These are phyloP conservation scores for Tupaia tana DNA, from an alignment of 2,113 vertebrate genomes.

Conservation along the genomic window DNA sequence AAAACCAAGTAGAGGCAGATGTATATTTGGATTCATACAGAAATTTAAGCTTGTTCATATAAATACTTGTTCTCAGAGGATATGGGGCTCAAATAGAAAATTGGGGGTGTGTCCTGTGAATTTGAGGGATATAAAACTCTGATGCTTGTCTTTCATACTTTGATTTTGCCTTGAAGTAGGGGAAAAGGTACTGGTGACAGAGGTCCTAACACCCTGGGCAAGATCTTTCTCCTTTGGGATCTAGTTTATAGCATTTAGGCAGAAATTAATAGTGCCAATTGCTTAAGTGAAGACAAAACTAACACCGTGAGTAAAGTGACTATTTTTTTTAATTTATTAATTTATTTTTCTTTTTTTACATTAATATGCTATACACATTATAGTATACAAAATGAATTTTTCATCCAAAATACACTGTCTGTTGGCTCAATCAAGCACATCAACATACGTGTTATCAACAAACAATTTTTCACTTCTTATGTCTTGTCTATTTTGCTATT, in stretches of 20 bases:
- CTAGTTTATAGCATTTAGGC: constrained; percentile 5
- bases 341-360: no score
- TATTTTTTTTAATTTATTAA: no score
- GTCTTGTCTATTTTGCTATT: no score
- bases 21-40: not conserved
- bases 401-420: no score
- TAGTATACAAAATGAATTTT: no score
- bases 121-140: not conserved
- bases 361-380: no score
- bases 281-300: constrained; percentile 16
- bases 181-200: not conserved
- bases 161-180: not conserved
- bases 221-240: constrained; percentile 3
- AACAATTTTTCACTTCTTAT: no score
- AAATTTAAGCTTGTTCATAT: not conserved
- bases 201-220: not conserved
- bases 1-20: not conserved
- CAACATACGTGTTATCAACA: no score
- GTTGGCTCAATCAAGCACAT: no score
- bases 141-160: not conserved
- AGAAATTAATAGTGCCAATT: constrained; percentile 17
- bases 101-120: not conserved
- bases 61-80: not conserved
- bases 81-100: not conserved
- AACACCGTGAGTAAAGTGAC: not conserved